Percentiles rank a stretch among this genome's conserved stretches.
Conservation (phyloP, 2,888 invertebrate genomes). For the Heliothis peltigera region DNA sequence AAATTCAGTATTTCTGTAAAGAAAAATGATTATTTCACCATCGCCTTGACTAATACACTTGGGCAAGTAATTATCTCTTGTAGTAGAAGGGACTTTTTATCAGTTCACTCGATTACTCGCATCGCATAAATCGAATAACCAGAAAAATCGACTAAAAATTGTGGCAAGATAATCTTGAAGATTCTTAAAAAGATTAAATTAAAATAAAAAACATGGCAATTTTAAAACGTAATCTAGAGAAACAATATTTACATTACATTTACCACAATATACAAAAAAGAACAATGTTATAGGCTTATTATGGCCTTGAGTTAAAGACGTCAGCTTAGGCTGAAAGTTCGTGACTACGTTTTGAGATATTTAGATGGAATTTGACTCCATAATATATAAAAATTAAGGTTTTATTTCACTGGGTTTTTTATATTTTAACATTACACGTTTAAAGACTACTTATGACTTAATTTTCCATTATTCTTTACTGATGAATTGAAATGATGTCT, state of each 20-base stretch:
- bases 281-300: constrained; percentile 52
- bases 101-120: neutral
- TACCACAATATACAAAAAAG: constrained; percentile 76
- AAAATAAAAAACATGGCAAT: constrained; percentile 78
- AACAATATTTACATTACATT: constrained; percentile 85
- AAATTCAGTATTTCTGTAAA: constrained; percentile 18
- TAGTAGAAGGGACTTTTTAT: neutral
- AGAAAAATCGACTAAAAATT: constrained; percentile 16
- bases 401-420: neutral
- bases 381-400: neutral
- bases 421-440: no score
- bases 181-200: constrained; percentile 47
- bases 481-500: neutral
- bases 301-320: constrained; percentile 50
- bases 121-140: no score
- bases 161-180: constrained; percentile 33
- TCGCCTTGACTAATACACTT: neutral
- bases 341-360: constrained; percentile 28
- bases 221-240: constrained; percentile 71
- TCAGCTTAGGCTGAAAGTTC: constrained; percentile 34
- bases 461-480: neutral
- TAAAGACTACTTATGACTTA: no score
- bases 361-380: constrained; percentile 1
- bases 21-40: neutral
- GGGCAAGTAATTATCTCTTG: constrained; percentile 4